Conservation (phyloP, 2,797 vertebrate genomes). For the Thamnophis elegans region DNA sequence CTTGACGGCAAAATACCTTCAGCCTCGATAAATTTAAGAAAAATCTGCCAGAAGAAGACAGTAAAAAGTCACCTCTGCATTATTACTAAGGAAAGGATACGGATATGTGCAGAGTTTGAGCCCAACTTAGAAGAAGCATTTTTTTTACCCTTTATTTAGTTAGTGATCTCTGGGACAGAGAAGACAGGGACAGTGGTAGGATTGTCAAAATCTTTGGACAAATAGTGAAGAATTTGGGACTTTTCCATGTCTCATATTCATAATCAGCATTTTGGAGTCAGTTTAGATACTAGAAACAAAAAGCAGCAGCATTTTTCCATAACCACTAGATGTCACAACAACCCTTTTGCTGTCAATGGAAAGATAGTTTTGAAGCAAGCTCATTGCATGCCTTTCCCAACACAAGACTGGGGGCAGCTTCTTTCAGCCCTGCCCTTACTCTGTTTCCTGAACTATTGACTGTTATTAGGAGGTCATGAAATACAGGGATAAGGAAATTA, state of each 20-base stretch:
- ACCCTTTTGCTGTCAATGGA: constrained; percentile 31
- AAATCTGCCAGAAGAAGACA: background rate
- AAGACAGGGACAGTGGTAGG: background rate
- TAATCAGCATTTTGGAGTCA: too few relatives aligned
- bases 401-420: background rate
- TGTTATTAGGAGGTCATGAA: background rate
- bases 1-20: background rate
- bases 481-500: background rate
- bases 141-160: background rate
- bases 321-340: constrained; percentile 62
- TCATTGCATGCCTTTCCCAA: background rate
- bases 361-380: background rate
- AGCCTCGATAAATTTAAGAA: background rate
- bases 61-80: background rate
- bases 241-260: background rate
- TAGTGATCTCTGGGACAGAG: background rate
- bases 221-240: background rate
- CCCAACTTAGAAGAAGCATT: background rate
- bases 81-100: background rate
- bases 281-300: background rate
- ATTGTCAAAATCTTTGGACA: background rate
- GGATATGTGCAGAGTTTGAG: background rate
- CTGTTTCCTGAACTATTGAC: background rate
- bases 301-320: background rate
- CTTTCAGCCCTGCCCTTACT: background rate